Percentiles rank a stretch among this genome's conserved stretches.
These are phyloP conservation scores for Brachyrhaphis roseni DNA, from an alignment of 2,797 vertebrate genomes.

Conservation along the genomic window DNA sequence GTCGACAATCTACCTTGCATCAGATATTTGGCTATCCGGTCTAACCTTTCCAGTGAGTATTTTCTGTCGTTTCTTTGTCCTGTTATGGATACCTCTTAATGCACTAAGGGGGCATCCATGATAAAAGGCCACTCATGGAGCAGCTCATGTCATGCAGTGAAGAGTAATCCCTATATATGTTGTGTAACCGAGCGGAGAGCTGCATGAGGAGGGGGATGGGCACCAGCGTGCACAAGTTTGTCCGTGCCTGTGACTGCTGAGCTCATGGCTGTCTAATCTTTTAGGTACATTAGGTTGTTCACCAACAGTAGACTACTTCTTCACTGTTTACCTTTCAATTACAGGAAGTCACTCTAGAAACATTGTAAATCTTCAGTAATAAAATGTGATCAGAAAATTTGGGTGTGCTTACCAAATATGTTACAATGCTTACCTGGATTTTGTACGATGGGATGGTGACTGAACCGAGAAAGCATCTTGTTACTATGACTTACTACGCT, in stretches of 20 bases:
- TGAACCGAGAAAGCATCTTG: not conserved
- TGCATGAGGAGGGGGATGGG: slow-evolving; percentile 75
- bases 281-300: slow-evolving; percentile 71
- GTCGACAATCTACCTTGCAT: slow-evolving; percentile 5
- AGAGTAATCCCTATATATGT: slow-evolving; percentile 85
- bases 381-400: slow-evolving; percentile 6
- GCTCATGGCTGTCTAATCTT: slow-evolving; percentile 76
- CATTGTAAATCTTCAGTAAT: slow-evolving; percentile 5
- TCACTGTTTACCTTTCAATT: slow-evolving; percentile 40
- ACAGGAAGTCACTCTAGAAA: slow-evolving; percentile 53
- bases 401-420: not conserved
- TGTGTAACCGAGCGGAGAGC: slow-evolving; percentile 86
- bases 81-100: slow-evolving; percentile 26
- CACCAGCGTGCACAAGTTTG: slow-evolving; percentile 64
- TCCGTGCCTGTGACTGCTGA: slow-evolving; percentile 68
- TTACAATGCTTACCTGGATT: slow-evolving; percentile 2
- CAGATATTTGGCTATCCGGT: slow-evolving; percentile 21
- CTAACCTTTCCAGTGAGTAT: slow-evolving; percentile 27
- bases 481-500: not conserved
- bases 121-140: slow-evolving; percentile 78
- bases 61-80: slow-evolving; percentile 29
- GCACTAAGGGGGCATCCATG: slow-evolving; percentile 55
- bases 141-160: slow-evolving; percentile 72
- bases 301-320: slow-evolving; percentile 42
- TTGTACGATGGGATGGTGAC: not conserved